Percentiles rank a stretch among this genome's conserved stretches.
phyloP scores from a whole-genome alignment of 2,888 invertebrate genomes.

The Tetheella fluctuosa region DNA sequence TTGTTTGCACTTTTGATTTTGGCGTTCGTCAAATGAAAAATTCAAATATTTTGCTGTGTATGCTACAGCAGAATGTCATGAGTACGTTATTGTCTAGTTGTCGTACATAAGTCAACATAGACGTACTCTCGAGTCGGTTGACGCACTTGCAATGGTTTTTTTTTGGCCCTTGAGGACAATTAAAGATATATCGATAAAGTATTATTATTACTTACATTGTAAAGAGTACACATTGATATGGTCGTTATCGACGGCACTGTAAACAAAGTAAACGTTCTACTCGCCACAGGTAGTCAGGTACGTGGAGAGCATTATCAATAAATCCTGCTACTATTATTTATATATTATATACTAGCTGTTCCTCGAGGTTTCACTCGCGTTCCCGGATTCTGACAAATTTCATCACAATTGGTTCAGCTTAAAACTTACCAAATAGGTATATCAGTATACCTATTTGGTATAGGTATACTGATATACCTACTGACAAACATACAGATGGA shows the following conservation, averaged over 20 bases:
- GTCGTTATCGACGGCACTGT: constrained; percentile 54
- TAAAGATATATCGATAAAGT: constrained; percentile 59
- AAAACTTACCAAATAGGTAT: too few relatives aligned
- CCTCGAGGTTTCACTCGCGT: too few relatives aligned
- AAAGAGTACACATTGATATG: constrained; percentile 41
- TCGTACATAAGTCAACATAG: constrained; percentile 41
- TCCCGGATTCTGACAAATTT: too few relatives aligned
- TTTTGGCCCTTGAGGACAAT: constrained; percentile 48
- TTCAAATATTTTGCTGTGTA: constrained; percentile 67
- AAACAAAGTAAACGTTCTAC: constrained; percentile 19
- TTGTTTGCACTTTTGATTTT: constrained; percentile 13
- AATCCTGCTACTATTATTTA: neutral
- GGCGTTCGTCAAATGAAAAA: constrained; percentile 73
- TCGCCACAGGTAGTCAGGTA: constrained; percentile 21
- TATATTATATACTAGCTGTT: too few relatives aligned
- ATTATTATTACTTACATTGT: constrained; percentile 50
- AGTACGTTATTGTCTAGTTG: constrained; percentile 35
- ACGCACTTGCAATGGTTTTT: constrained; percentile 33
- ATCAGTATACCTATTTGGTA: too few relatives aligned
- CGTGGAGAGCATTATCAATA: neutral
- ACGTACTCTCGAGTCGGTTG: constrained; percentile 45
- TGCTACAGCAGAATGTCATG: constrained; percentile 62
- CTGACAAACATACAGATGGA: too few relatives aligned
- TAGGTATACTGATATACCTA: too few relatives aligned
- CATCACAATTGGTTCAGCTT: too few relatives aligned